Conservation (phyloP, 1,140 invertebrate genomes). For the Camponotus floridanus region DNA sequence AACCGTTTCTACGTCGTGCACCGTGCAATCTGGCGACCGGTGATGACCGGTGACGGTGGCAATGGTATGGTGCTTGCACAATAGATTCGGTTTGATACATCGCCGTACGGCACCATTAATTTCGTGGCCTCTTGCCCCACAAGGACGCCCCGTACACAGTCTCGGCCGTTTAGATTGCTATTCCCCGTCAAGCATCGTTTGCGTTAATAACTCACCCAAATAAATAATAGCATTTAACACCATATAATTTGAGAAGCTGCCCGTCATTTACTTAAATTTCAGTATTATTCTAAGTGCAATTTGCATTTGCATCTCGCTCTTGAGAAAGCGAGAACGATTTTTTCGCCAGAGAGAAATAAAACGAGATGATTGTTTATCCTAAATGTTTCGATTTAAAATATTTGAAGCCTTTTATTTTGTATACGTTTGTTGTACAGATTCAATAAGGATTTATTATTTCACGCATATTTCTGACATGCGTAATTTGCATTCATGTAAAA, state of each 20-base stretch:
- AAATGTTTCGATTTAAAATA: background rate
- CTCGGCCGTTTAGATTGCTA: slow-evolving; percentile 55
- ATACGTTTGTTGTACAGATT: background rate
- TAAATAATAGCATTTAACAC: slow-evolving; percentile 71
- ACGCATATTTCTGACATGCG: background rate
- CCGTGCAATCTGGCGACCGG: slow-evolving; percentile 66
- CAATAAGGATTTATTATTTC: slow-evolving; percentile 13
- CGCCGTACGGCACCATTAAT: slow-evolving; percentile 79
- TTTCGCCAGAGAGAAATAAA: background rate
- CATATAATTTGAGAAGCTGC: slow-evolving; percentile 9
- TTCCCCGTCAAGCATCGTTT: slow-evolving; percentile 68
- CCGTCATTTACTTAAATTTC: slow-evolving; percentile 60
- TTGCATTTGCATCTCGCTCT: slow-evolving; percentile 31
- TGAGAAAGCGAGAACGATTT: background rate
- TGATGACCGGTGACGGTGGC: slow-evolving; percentile 66
- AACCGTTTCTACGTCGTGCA: slow-evolving; percentile 63
- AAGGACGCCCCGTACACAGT: slow-evolving; percentile 62
- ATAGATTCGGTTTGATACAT: slow-evolving; percentile 82
- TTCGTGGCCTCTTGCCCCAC: slow-evolving; percentile 76
- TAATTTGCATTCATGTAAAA: background rate
- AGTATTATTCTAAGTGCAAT: slow-evolving; percentile 33
- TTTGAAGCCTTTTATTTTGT: background rate
- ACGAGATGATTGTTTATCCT: background rate
- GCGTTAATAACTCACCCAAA: slow-evolving; percentile 73
- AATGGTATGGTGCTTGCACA: slow-evolving; percentile 74